Conservation (phyloP, 2,797 vertebrate species). For the Melopsittacus undulatus region DNA sequence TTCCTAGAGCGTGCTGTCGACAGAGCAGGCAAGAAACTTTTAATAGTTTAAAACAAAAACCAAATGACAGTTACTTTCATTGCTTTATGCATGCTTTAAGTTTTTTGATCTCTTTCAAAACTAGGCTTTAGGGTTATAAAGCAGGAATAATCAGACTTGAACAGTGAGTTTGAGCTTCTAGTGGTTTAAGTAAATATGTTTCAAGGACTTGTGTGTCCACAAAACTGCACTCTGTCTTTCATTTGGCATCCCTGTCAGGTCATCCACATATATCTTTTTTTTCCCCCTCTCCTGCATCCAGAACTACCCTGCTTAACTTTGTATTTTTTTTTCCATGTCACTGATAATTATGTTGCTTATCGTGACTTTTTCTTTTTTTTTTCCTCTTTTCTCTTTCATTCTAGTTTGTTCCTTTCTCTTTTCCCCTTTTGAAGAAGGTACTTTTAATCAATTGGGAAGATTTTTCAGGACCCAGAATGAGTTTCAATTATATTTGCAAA, state of each 20-base stretch:
- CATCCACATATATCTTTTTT: background rate
- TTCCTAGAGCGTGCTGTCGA: background rate
- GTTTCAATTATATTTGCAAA: background rate
- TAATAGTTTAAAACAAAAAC: background rate
- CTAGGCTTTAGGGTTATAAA: background rate
- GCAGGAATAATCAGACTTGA: background rate
- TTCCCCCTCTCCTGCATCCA: background rate
- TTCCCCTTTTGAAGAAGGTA: background rate
- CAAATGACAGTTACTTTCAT: background rate
- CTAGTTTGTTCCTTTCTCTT: background rate
- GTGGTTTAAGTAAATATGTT: background rate
- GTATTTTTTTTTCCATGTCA: background rate
- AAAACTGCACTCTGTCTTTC: background rate
- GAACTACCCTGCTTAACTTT: background rate
- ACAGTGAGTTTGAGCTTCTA: background rate
- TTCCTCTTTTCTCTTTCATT: background rate
- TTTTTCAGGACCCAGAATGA: background rate
- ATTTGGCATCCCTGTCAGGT: background rate
- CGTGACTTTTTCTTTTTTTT: background rate
- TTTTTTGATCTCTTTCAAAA: background rate
- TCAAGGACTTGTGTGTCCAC: background rate
- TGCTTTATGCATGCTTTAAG: background rate
- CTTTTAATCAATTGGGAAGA: background rate
- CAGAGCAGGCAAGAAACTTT: background rate
- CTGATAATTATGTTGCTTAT: background rate